Percentiles rank a stretch among this genome's conserved stretches.
Evolutionary conservation across 2,888 invertebrate species (phyloP).

Genomic region (Drosophila infuscata): DNA sequence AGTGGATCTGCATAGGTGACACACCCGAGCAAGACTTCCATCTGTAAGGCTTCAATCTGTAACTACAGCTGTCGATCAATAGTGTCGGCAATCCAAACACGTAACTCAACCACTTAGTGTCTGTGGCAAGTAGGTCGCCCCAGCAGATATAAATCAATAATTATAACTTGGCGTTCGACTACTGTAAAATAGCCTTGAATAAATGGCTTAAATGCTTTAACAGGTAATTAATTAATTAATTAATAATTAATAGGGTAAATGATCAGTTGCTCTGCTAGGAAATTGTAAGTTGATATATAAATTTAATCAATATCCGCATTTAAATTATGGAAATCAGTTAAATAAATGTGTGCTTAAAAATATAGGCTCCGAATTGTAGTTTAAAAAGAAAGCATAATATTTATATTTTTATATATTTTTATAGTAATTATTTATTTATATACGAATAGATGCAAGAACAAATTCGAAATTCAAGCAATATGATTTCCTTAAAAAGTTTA

Average conservation of each 20-base stretch:
- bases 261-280: not conserved
- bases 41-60: constrained; percentile 43
- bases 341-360: not conserved
- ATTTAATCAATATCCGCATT: not conserved
- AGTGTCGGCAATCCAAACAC: constrained; percentile 33
- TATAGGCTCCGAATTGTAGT: not conserved
- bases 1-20: constrained; percentile 11
- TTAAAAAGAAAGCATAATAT: not conserved
- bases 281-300: not conserved
- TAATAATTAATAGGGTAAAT: not conserved
- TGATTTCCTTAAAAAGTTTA: not conserved
- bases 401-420: too few relatives aligned
- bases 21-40: constrained; percentile 29
- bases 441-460: not conserved
- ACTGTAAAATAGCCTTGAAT: constrained; percentile 7
- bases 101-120: constrained; percentile 47
- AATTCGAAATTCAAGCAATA: rapidly evolving
- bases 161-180: constrained; percentile 18
- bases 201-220: not conserved
- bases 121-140: constrained; percentile 48
- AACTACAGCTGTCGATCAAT: constrained; percentile 39
- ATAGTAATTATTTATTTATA: not conserved
- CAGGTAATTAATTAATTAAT: too few relatives aligned
- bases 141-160: constrained; percentile 46
- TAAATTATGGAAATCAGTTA: not conserved